Evolutionary conservation across 2,113 vertebrate genomes (phyloP).

Genomic region (Sinocyclocheilus rhinocerous): DNA sequence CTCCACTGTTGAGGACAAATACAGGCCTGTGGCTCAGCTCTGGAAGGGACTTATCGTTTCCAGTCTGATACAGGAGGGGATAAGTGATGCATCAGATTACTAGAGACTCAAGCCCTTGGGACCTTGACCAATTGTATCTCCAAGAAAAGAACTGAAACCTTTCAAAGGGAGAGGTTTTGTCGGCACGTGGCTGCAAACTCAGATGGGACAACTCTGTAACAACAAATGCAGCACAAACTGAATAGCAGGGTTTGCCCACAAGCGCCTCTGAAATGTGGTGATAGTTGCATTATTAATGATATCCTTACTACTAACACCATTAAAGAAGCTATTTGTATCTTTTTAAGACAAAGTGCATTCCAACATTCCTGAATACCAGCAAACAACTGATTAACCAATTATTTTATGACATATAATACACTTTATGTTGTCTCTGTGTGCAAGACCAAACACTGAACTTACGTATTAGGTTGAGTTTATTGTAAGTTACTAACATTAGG

Average conservation of each 20-base stretch:
- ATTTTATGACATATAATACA: not conserved
- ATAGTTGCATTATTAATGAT: conserved; percentile 18
- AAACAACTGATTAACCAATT: conserved; percentile 4
- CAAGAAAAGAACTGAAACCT: conserved; percentile 24
- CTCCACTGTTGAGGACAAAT: conserved; percentile 12
- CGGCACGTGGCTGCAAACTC: conserved; percentile 21
- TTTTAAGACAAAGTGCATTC: conserved; percentile 29
- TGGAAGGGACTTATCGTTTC: conserved; percentile 27
- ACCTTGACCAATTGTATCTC: conserved; percentile 6
- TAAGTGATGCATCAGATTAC: conserved; percentile 19
- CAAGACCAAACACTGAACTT: conserved; percentile 61
- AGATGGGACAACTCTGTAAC: not conserved
- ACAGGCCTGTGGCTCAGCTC: conserved; percentile 4
- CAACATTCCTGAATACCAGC: conserved; percentile 7
- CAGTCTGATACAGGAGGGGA: conserved; percentile 11
- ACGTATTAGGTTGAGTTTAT: conserved; percentile 62
- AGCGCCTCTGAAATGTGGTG: not conserved
- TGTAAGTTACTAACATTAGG: conserved; percentile 69
- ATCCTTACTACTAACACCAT: conserved; percentile 44
- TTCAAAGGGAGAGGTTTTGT: conserved; percentile 21
- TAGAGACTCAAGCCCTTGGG: conserved; percentile 8
- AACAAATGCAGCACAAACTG: not conserved
- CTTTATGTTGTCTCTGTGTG: conserved; percentile 27
- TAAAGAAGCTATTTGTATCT: conserved; percentile 28
- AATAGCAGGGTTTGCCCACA: conserved; percentile 15